Percentiles rank a stretch among this genome's conserved stretches.
phyloP scores from a whole-genome alignment of 2,113 vertebrate species.

The Otis tarda region DNA sequence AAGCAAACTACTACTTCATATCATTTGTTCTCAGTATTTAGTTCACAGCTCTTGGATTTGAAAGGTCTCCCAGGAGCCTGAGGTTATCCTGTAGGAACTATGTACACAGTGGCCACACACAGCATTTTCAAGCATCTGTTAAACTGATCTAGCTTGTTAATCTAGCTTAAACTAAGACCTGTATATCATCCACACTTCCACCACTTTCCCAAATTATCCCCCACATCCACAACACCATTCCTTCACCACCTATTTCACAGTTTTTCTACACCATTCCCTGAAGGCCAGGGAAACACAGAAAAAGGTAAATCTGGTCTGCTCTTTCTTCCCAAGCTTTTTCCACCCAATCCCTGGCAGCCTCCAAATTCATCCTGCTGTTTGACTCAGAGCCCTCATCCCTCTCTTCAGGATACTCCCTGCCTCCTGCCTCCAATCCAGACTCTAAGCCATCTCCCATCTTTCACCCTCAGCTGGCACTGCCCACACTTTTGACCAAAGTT shows the following conservation, averaged over 20 bases:
- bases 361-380: background rate
- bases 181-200: too few relatives aligned
- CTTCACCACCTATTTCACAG: background rate
- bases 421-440: background rate
- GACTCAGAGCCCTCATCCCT: too few relatives aligned
- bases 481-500: background rate
- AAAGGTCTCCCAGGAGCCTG: background rate
- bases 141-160: too few relatives aligned
- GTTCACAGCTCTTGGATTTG: background rate
- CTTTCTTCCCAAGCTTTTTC: background rate
- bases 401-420: background rate
- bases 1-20: background rate
- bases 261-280: background rate
- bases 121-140: background rate
- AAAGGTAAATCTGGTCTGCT: background rate
- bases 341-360: background rate
- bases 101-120: accelerated
- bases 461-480: background rate
- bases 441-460: background rate
- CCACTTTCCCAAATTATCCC: background rate
- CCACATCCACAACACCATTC: background rate
- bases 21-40: background rate
- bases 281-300: background rate
- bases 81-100: background rate
- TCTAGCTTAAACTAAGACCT: background rate